A percentile compares a stretch with the other conserved stretches of the same genome.
These are phyloP conservation scores for Lucifuga dentata DNA, from an alignment of 2,113 vertebrate genomes.

Conservation along the genomic window DNA sequence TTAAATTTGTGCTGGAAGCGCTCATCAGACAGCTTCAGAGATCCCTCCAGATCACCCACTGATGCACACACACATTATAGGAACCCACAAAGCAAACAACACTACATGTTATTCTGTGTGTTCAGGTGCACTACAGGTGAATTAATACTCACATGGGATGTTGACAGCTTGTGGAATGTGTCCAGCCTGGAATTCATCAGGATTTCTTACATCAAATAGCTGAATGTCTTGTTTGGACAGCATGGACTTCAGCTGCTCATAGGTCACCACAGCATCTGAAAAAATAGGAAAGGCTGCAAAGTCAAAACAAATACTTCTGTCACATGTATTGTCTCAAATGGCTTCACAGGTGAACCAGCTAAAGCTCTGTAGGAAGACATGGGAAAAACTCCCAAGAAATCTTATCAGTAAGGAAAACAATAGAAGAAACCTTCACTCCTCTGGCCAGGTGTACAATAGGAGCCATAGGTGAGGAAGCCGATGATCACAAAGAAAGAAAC, in stretches of 20 bases:
- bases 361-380: too few species aligned
- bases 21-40: constrained; percentile 79
- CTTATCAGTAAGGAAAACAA: too few species aligned
- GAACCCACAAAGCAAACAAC: background rate
- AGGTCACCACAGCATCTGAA: constrained; percentile 72
- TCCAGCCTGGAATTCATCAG: constrained; percentile 79
- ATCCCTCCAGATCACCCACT: constrained; percentile 81
- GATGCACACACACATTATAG: constrained; percentile 3
- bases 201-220: constrained; percentile 81
- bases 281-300: background rate
- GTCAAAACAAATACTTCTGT: too few species aligned
- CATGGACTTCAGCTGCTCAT: constrained; percentile 79
- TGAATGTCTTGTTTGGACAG: constrained; percentile 63
- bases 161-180: constrained; percentile 75
- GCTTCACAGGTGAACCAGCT: too few species aligned
- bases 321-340: too few species aligned
- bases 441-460: too few species aligned
- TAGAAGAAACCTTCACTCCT: too few species aligned
- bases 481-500: too few species aligned
- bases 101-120: too few species aligned
- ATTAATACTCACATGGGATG: constrained; percentile 74
- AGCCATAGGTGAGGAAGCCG: too few species aligned
- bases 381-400: too few species aligned
- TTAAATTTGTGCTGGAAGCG: constrained; percentile 76
- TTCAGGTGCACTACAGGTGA: too few species aligned